Conservation (phyloP, 2,888 invertebrate species). For the Netelia fuscicornis region DNA sequence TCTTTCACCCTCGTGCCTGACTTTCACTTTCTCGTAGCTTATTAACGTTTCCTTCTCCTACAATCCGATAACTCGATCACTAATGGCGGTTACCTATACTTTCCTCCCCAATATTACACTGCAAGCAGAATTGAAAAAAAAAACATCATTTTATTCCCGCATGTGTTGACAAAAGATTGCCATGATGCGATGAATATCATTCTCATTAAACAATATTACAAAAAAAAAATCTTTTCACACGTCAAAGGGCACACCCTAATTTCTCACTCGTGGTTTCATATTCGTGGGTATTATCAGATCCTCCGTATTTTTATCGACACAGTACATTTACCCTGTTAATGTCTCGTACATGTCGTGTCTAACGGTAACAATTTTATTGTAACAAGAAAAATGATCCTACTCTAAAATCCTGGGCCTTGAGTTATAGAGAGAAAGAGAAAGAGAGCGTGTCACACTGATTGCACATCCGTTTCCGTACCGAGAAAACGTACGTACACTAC, state of each 20-base stretch:
- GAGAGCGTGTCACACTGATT: slow-evolving; percentile 77
- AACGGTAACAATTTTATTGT: slow-evolving; percentile 21
- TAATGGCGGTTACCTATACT: slow-evolving; percentile 13
- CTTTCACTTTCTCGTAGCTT: slow-evolving; percentile 45
- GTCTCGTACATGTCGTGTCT: slow-evolving; percentile 13
- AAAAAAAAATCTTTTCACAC: slow-evolving; percentile 35
- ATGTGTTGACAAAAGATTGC: not conserved
- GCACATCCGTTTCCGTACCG: slow-evolving; percentile 82
- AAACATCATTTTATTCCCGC: not conserved
- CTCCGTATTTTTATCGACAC: slow-evolving; percentile 55
- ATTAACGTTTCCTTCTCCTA: slow-evolving; percentile 2
- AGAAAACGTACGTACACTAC: slow-evolving; percentile 70
- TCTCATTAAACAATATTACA: slow-evolving; percentile 27
- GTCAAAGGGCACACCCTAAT: slow-evolving; percentile 22
- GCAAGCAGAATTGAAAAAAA: not conserved
- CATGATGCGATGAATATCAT: slow-evolving; percentile 12
- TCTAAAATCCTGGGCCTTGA: slow-evolving; percentile 66
- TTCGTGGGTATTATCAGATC: slow-evolving; percentile 1
- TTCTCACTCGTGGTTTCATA: slow-evolving; percentile 12
- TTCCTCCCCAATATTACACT: slow-evolving; percentile 8
- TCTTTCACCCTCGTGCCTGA: slow-evolving; percentile 23
- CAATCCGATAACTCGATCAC: slow-evolving; percentile 41
- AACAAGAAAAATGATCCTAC: slow-evolving; percentile 63
- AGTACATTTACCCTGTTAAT: slow-evolving; percentile 45
- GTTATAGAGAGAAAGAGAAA: slow-evolving; percentile 3